These are phyloP conservation scores for Temnothorax rugatulus DNA, from an alignment of 2,888 invertebrate species.

Conservation along the genomic window DNA sequence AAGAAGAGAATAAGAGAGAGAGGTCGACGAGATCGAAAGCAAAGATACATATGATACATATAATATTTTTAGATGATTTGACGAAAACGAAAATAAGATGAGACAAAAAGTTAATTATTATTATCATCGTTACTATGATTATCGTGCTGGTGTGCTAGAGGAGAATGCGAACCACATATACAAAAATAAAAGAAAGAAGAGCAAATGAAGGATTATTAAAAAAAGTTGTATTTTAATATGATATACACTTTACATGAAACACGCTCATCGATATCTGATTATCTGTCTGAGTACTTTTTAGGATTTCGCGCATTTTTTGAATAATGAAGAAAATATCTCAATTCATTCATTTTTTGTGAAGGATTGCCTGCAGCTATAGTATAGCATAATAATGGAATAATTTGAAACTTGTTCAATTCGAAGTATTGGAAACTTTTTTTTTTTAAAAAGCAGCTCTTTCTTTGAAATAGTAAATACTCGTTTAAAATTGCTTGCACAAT, in stretches of 20 bases:
- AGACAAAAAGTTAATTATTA: constrained; percentile 60
- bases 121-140: constrained; percentile 46
- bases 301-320: constrained; percentile 30
- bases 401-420: constrained; percentile 61
- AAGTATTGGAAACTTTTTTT: constrained; percentile 53
- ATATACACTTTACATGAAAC: constrained; percentile 77
- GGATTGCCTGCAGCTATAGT: not conserved
- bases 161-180: not conserved
- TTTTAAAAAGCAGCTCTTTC: not conserved
- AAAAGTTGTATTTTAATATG: constrained; percentile 80
- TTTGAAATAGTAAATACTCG: not conserved
- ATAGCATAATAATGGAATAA: constrained; percentile 17
- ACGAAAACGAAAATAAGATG: constrained; percentile 66
- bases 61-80: constrained; percentile 80
- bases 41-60: constrained; percentile 71
- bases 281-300: constrained; percentile 58
- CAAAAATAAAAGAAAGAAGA: not conserved
- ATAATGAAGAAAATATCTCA: not conserved
- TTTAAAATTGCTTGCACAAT: not conserved
- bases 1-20: constrained; percentile 20
- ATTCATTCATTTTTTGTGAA: constrained; percentile 24
- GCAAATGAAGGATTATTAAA: constrained; percentile 26
- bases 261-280: constrained; percentile 64
- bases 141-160: not conserved
- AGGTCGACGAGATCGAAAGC: constrained; percentile 55